A percentile compares a stretch with the other conserved stretches of the same genome.
These are phyloP conservation scores for Incurvaria masculella DNA, from an alignment of 2,888 invertebrate genomes.

Conservation along the genomic window DNA sequence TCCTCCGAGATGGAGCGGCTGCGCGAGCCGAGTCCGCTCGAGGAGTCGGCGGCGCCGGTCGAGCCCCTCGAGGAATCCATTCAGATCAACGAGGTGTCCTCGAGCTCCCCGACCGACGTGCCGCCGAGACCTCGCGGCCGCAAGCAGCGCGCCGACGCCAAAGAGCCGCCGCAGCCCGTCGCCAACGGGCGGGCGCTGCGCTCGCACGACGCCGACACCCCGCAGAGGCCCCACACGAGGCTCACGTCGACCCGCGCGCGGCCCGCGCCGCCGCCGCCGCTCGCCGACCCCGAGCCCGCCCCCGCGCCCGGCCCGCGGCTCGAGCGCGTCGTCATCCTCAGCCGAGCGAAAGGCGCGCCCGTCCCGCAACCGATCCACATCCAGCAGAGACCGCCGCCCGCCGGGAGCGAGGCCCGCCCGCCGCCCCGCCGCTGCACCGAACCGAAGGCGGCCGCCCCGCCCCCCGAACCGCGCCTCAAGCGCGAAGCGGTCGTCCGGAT, in stretches of 20 bases:
- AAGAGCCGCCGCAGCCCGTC: conserved; percentile 17
- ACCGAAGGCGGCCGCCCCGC: neutral
- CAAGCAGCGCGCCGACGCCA: conserved; percentile 23
- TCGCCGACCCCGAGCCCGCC: conserved; percentile 16
- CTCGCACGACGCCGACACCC: conserved; percentile 39
- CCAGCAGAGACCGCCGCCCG: conserved; percentile 12
- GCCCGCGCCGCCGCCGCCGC: conserved; percentile 7
- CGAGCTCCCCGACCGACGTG: conserved; percentile 54
- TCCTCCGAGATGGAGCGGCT: neutral
- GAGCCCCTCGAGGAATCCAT: conserved; percentile 34
- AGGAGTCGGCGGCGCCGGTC: conserved; percentile 11
- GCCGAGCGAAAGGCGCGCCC: conserved; percentile 23
- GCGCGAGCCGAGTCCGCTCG: conserved; percentile 14
- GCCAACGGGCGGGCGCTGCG: conserved; percentile 41
- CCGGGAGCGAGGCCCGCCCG: conserved; percentile 7
- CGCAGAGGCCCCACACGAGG: conserved; percentile 31
- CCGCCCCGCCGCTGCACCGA: conserved; percentile 9
- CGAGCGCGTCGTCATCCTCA: conserved; percentile 38
- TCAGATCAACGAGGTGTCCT: conserved; percentile 67
- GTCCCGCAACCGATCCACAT: conserved; percentile 1
- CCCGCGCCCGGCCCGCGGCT: conserved; percentile 11
- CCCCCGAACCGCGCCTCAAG: neutral
- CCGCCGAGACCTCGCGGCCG: conserved; percentile 32
- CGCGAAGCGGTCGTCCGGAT: neutral
- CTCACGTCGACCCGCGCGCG: conserved; percentile 23